Conservation (phyloP, 2,797 vertebrate genomes). For the Hyperoplus immaculatus region DNA sequence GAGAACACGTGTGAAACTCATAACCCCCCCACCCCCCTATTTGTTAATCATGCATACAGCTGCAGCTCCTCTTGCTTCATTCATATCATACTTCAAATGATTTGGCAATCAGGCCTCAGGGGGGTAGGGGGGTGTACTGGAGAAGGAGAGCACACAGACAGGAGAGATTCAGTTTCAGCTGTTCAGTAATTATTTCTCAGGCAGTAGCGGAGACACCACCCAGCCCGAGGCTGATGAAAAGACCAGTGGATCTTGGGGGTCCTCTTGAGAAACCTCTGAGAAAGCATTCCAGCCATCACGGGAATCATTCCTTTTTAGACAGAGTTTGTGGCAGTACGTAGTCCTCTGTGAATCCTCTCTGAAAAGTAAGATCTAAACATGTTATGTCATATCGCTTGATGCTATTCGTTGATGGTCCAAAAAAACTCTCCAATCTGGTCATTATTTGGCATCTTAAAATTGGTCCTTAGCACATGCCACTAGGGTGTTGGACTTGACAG, state of each 20-base stretch:
- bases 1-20: conserved; percentile 56
- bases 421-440: background rate
- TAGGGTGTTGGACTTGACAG: background rate
- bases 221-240: conserved; percentile 75
- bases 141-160: conserved; percentile 41
- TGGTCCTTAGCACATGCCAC: background rate
- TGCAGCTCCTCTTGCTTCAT: conserved; percentile 72
- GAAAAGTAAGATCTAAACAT: conserved; percentile 36
- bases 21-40: conserved; percentile 38
- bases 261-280: conserved; percentile 63
- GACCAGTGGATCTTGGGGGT: conserved; percentile 66
- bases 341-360: conserved; percentile 23
- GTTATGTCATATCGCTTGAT: background rate
- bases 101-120: conserved; percentile 79
- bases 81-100: conserved; percentile 82
- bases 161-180: conserved; percentile 72
- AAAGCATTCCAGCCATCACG: conserved; percentile 62
- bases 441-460: background rate
- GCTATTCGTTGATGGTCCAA: background rate
- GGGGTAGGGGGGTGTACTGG: conserved; percentile 47
- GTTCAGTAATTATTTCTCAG: conserved; percentile 80
- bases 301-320: conserved; percentile 49
- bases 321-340: background rate
- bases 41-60: conserved; percentile 76
- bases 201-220: conserved; percentile 44